phyloP scores from a whole-genome alignment of 2,113 vertebrate species.

The Eubucco bourcierii region DNA sequence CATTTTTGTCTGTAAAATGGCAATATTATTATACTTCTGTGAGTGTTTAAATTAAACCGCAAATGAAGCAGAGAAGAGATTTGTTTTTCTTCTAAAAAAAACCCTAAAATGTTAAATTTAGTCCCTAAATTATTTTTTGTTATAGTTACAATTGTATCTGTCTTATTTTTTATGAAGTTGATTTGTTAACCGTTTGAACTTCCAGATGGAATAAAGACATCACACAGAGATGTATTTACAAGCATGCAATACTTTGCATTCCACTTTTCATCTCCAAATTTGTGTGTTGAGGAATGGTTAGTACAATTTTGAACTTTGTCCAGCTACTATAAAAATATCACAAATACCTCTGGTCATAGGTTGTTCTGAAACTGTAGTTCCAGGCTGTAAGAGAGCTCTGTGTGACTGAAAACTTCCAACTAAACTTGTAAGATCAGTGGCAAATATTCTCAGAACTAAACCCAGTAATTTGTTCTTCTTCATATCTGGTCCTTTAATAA shows the following conservation, averaged over 20 bases:
- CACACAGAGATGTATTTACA: neutral
- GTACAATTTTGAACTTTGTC: neutral
- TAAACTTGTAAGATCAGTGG: conserved; percentile 17
- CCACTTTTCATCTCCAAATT: neutral
- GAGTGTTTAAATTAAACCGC: neutral
- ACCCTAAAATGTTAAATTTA: neutral
- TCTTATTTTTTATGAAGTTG: neutral
- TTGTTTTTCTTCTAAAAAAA: neutral
- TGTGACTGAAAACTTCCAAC: conserved; percentile 21
- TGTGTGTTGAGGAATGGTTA: neutral
- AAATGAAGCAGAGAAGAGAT: neutral
- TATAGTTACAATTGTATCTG: neutral
- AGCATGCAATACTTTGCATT: neutral
- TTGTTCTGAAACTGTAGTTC: neutral
- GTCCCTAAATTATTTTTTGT: neutral
- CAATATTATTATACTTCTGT: neutral
- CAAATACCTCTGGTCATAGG: neutral
- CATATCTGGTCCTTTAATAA: conserved; percentile 2
- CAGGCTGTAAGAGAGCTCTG: neutral
- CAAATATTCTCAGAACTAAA: conserved; percentile 57
- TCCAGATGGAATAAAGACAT: neutral
- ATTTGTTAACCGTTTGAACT: neutral
- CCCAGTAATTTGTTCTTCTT: conserved; percentile 21
- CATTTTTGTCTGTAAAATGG: conserved; percentile 1
- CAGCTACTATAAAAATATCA: neutral